Base-by-base conservation (phyloP, 2,797 vertebrate species). In the Myotis daubentonii region DNA sequence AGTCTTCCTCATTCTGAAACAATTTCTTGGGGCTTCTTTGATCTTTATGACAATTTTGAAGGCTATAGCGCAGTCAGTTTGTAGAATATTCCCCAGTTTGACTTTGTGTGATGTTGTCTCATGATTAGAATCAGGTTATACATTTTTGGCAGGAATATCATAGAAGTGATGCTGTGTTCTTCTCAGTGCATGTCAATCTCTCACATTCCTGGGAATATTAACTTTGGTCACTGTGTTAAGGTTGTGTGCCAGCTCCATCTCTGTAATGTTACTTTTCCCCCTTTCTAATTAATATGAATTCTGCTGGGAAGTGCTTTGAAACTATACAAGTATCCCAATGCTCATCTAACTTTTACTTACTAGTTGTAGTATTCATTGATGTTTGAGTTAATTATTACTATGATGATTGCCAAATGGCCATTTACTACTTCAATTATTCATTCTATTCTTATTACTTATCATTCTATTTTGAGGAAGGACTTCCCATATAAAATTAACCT, bases 91-190 rank as follows among this genome's bases (percentile, higher is more conserved):
- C 22, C 12, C 72, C n/a, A 65, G 3, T 62, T 87, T 90, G 41
- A 79, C 9, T 78, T 90, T 57, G 13, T 75, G 65, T 94, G 38
- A 51, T 65, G 20, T n/a, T n/a, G n/a, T 38, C 20, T 92, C 57
- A 36, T n/a, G 36, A 49, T 75, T 55, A 81, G 30, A 83, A 33
- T 57, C 25, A 11, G 16, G 8, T 47, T 79, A 51, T 2, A 3
- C 12, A 74, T 68, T 94, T 95, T 78, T 62, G 78, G 62, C 88
- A 96, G 62, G 12, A 81, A 70, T 83, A 62, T 85, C 28, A 75
- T 20, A 78, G n/a, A 93, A 74, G 1, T 30, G 19, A 72, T 76
- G 5, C 19, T 89, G 25, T 23, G 10, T 84, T 89, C 36, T 89
- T 76, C 28, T 88, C 25, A 16, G 16, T 78, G 28, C 16, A 8